phyloP scores from a whole-genome alignment of 2,113 vertebrate genomes.

The Patagioenas fasciata region DNA sequence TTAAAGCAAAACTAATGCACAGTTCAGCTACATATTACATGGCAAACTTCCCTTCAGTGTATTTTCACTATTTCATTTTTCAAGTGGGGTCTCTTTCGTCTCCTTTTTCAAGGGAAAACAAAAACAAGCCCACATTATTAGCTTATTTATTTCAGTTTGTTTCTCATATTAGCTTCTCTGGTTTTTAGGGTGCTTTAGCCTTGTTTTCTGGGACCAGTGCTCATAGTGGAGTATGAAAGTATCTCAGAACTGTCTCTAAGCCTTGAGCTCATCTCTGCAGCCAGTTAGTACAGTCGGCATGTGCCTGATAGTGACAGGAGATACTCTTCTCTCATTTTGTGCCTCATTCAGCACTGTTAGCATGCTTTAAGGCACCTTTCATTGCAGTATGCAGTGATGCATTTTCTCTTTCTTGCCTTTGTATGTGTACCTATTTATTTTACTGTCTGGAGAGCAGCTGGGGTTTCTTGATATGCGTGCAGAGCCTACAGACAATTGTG shows the following conservation, averaged over 20 bases:
- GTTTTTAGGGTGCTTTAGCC: neutral
- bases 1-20: neutral
- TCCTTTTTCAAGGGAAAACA: neutral
- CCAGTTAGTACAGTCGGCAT: neutral
- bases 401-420: neutral
- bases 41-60: neutral
- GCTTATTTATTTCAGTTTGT: neutral
- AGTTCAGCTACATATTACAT: neutral
- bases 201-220: neutral
- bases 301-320: neutral
- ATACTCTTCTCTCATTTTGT: neutral
- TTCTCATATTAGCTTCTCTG: neutral
- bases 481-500: neutral
- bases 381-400: neutral
- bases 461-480: neutral
- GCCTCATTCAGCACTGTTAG: neutral
- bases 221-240: neutral
- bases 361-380: neutral
- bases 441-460: neutral
- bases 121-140: neutral
- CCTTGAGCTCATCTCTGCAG: neutral
- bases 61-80: neutral
- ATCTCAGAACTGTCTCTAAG: neutral
- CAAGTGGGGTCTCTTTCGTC: neutral
- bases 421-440: neutral